Evolutionary conservation across 2,797 vertebrate genomes (phyloP).

Genomic region (Meriones psammophilus): DNA sequence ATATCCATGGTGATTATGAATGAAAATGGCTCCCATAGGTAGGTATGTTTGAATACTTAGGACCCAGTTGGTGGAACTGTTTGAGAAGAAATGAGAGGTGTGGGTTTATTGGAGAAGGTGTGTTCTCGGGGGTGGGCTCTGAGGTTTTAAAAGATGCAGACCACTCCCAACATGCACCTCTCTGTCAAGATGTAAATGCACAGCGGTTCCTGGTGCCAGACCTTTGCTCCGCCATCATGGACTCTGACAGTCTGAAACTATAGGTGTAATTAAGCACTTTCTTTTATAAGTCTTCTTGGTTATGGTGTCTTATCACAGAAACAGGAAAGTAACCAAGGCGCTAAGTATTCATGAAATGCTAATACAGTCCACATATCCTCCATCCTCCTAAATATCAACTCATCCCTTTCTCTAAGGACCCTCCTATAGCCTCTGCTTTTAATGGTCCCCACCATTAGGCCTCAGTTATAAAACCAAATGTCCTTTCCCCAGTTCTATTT

Average conservation of each 20-base stretch:
- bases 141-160: not conserved
- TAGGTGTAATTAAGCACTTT: not conserved
- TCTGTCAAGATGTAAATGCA: not conserved
- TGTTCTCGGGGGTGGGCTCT: not conserved
- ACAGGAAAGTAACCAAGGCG: not conserved
- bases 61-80: not conserved
- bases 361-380: not conserved
- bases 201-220: not conserved
- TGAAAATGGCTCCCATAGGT: not conserved
- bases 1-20: not conserved
- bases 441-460: not conserved
- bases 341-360: not conserved
- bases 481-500: conserved; percentile 9
- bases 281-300: not conserved
- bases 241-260: not conserved
- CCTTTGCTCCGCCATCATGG: not conserved
- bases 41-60: not conserved
- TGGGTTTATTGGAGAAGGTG: not conserved
- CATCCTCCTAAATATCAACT: not conserved
- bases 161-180: not conserved
- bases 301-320: not conserved
- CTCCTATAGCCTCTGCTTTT: not conserved
- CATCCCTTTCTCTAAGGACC: not conserved
- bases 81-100: not conserved
- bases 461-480: conserved; percentile 40